Evolutionary conservation across 2,113 vertebrate genomes (phyloP).

Genomic region (Carassius auratus): DNA sequence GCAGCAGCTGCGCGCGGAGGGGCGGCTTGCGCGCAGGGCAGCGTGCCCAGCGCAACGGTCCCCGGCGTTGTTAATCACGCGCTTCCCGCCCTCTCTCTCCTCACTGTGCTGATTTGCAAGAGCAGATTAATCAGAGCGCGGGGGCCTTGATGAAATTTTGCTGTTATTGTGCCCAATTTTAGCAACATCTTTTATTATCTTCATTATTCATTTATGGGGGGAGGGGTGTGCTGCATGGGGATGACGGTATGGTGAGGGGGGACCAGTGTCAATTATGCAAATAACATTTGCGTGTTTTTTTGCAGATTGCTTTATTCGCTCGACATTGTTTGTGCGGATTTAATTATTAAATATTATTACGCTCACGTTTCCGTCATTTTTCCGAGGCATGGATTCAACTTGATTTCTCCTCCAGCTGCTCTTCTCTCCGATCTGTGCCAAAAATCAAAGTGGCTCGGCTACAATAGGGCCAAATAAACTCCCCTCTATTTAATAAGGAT

Average conservation of each 20-base stretch:
- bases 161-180: constrained; percentile 99
- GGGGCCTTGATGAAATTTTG: constrained; percentile 98
- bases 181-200: constrained; percentile 99
- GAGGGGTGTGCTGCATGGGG: constrained; percentile 24
- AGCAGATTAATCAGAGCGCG: constrained; percentile 97
- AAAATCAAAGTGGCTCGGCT: constrained; percentile 89
- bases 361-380: constrained; percentile 93
- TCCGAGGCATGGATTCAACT: constrained; percentile 92
- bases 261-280: constrained; percentile 94
- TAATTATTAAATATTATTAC: constrained; percentile 99
- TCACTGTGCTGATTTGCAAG: constrained; percentile 94
- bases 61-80: constrained; percentile 90
- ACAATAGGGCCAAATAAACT: constrained; percentile 93
- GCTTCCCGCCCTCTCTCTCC: constrained; percentile 68
- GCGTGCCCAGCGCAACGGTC: constrained; percentile 75
- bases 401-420: constrained; percentile 92
- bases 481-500: constrained; percentile 96
- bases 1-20: constrained; percentile 68
- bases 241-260: constrained; percentile 36
- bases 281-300: constrained; percentile 88
- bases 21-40: constrained; percentile 73
- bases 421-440: constrained; percentile 87
- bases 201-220: constrained; percentile 94
- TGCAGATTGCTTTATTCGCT: constrained; percentile 95
- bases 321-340: constrained; percentile 95